Evolutionary conservation across 37 sponge, comb jelly and placozoan genomes (phyloP), one percentile per base, ranked within the genome.

Genomic region (Tethya wilhelma): DNA sequence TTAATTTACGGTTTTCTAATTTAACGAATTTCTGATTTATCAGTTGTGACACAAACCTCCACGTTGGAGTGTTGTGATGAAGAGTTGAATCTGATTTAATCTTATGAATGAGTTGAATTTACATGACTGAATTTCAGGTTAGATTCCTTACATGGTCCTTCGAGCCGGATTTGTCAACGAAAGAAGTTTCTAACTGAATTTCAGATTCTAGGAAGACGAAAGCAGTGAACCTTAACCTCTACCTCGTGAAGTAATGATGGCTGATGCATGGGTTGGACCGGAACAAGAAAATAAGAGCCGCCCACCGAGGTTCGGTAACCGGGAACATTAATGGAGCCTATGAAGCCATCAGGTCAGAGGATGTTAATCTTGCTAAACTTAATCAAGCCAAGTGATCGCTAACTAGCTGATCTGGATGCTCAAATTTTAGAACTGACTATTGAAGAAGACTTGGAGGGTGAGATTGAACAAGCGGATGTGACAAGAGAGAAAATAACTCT

Each of bases 381-480:
- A 62, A 23, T 17, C 63, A 62, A n/a, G 31, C 30, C 11, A 67
- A 32, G 38, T 38, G 34, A 67, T 37, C 67, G 19, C 38, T 67
- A 19, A 67, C 38, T 67, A 19, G 23, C 67, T 14, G 30, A 67
- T 8, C 19, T 5, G 6, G 67, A 67, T 19, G 39, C 23, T 30
- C 11, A 67, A 38, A 19, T 67, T 8, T 14, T 67, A 5, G 67
- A 67, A 30, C 38, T 67, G 34, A 49, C 31, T 30, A n/a, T n/a
- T n/a, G n/a, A n/a, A n/a, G n/a, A n/a, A n/a, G 38, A 32, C 11
- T 33, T 67, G 30, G 67, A 67, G 67, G 9, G 34, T 23, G 67
- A 67, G 67, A 30, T 67, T 33, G 67, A 67, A 38, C 67, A 67
- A 67, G 67, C 67, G 20, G 67, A 34, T 67, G 6, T 67, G 38